Base-by-base conservation (phyloP, 2,113 vertebrate species). In the Saimiri boliviensis region DNA sequence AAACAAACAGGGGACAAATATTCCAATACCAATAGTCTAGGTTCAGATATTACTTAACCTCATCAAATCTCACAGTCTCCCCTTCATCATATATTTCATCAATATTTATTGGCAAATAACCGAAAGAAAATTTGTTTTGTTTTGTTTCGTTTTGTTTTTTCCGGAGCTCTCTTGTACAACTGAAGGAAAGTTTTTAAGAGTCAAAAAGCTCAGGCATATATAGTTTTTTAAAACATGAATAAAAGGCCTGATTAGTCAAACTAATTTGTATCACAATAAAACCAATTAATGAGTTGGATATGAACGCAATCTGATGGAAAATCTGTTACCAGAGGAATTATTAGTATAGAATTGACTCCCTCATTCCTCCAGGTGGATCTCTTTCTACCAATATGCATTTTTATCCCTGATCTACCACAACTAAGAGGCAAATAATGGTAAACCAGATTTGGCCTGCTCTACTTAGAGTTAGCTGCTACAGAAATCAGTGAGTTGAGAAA, bases 201-300 rank as follows among this genome's bases (percentile, higher is more conserved):
- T 49, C 91, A 37, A 86, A 85, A 85, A 60, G 19, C 87, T 76
- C 40, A 87, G n/a, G 58, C 6, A 40, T 88, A 91, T 86, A 63
- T n/a, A 86, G 82, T 56, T 91, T 91, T 76, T 66, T 74, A 86
- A 91, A 30, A 35, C 71, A 37, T 49, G 90, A 81, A 87, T 58
- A 79, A 89, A 52, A 94, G 16, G 35, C 70, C 27, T 68, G 37
- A 35, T 76, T 81, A 81, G 85, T 86, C 40, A 91, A 80, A 95
- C 49, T 85, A 85, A 79, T 52, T 42, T 88, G 20, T 35, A 79
- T 42, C 25, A 60, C 35, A 91, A 37, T 79, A 21, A 91, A 60
- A 83, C n/a, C 56, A 88, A 79, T 8, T n/a, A 52, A 23, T 49
- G 54, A 87, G 42, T 8, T 87, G 70, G 32, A 4, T 73, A 83